Conservation (phyloP, 2,113 vertebrate genomes). For the Girardinichthys multiradiatus region DNA sequence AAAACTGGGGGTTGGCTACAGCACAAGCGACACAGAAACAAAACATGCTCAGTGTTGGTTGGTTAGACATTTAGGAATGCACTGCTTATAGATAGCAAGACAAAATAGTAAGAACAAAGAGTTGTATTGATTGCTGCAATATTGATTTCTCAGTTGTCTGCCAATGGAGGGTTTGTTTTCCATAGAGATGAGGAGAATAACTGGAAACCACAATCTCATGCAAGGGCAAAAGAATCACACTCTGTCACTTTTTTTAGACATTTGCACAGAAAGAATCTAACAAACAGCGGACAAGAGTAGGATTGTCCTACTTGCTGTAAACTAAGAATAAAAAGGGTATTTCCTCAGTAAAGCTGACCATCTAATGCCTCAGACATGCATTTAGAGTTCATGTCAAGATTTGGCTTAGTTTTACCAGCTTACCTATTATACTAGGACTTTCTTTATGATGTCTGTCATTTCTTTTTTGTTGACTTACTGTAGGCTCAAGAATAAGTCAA, state of each 20-base stretch:
- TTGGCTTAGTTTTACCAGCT: neutral
- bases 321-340: neutral
- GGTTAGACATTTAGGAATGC: conserved; percentile 67
- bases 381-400: no score
- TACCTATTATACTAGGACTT: neutral
- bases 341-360: neutral
- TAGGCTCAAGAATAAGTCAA: neutral
- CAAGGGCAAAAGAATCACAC: conserved; percentile 26
- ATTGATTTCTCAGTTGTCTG: conserved; percentile 69
- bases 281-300: neutral
- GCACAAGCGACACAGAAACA: conserved; percentile 55
- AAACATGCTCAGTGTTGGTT: conserved; percentile 45
- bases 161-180: conserved; percentile 59
- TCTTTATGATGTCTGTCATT: neutral
- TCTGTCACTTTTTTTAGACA: neutral
- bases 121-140: conserved; percentile 72
- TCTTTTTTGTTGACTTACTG: neutral
- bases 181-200: conserved; percentile 23
- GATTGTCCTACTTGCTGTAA: neutral
- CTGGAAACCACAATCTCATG: conserved; percentile 17
- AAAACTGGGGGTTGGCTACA: conserved; percentile 45
- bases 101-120: conserved; percentile 72
- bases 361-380: neutral
- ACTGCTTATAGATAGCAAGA: conserved; percentile 54
- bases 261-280: neutral